These are phyloP conservation scores for Grammomys surdaster DNA, from an alignment of 2,113 vertebrate species.

Conservation along the genomic window DNA sequence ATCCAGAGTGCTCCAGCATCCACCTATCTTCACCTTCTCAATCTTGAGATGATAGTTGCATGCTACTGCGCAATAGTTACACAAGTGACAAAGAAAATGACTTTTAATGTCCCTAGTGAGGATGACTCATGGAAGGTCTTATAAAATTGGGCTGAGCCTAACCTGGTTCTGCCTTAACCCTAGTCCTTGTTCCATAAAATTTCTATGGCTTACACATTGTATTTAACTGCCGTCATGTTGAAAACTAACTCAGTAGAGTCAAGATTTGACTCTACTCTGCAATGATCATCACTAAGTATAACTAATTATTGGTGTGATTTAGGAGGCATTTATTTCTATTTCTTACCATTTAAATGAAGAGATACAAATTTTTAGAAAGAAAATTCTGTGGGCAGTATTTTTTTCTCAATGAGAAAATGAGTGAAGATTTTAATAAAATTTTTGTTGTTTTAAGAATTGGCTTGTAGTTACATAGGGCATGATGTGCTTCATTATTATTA, in stretches of 20 bases:
- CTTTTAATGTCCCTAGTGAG: neutral
- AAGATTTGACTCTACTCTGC: neutral
- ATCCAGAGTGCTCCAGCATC: neutral
- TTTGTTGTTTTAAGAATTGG: neutral
- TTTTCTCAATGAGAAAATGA: neutral
- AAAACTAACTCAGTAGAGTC: neutral
- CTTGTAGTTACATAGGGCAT: neutral
- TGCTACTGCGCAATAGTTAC: neutral
- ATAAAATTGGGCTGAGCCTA: neutral
- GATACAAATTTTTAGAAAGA: neutral
- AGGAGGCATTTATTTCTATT: neutral
- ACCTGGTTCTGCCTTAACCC: neutral
- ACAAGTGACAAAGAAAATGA: neutral
- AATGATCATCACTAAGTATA: neutral
- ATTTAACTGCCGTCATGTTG: neutral
- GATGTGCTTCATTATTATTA: neutral
- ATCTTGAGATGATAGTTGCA: too few species aligned
- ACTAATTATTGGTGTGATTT: neutral
- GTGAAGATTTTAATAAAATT: neutral
- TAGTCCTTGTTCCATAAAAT: neutral
- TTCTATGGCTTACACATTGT: neutral
- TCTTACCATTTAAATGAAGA: neutral
- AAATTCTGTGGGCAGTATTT: neutral
- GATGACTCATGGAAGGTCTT: rapidly evolving
- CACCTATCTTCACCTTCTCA: too few species aligned